A percentile compares a stretch with the other conserved stretches of the same genome.
These are phyloP conservation scores for Triplophysa siluroides DNA, from an alignment of 2,113 vertebrate species.

Conservation along the genomic window DNA sequence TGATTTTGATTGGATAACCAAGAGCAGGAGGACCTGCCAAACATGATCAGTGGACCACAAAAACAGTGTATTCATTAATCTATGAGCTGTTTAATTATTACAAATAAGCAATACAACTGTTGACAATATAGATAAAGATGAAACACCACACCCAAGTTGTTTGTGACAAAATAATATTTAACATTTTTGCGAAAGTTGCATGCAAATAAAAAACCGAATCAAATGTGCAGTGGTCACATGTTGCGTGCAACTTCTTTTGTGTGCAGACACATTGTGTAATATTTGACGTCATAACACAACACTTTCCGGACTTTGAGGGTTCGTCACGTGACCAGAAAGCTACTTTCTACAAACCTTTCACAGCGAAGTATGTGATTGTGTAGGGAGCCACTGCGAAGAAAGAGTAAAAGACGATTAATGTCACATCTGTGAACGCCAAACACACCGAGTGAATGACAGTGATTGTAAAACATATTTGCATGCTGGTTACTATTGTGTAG, in stretches of 20 bases:
- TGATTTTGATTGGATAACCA: neutral
- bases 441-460: neutral
- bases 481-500: too few species aligned
- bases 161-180: neutral
- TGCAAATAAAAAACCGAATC: neutral
- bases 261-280: neutral
- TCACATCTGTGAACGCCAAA: neutral
- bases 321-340: neutral
- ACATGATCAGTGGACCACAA: neutral
- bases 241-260: neutral
- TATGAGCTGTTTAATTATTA: neutral
- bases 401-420: neutral
- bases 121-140: neutral
- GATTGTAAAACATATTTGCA: neutral
- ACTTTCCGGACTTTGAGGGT: slow-evolving; percentile 2
- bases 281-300: neutral
- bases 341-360: slow-evolving; percentile 60
- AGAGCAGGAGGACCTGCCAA: neutral
- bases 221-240: neutral
- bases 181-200: neutral
- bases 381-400: slow-evolving; percentile 69
- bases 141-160: too few species aligned
- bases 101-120: neutral
- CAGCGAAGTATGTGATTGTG: slow-evolving; percentile 72
- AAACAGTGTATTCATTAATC: neutral